phyloP scores from a whole-genome alignment of 2,113 vertebrate genomes.

The Raja brachyura region DNA sequence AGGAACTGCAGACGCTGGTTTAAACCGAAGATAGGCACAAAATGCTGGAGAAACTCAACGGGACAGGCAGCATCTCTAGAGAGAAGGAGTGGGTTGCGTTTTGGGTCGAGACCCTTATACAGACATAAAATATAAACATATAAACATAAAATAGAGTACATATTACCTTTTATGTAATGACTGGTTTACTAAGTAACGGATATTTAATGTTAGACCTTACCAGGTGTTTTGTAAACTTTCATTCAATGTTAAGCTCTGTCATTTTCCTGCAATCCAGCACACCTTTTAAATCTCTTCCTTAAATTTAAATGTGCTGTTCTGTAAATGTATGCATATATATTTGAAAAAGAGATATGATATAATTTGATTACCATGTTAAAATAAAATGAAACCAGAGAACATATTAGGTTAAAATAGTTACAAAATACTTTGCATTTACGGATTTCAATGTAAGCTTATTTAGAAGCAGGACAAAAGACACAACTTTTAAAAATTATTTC shows the following conservation, averaged over 20 bases:
- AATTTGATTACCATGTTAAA: not conserved
- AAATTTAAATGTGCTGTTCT: not conserved
- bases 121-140: too few species aligned
- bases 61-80: too few species aligned
- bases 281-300: not conserved
- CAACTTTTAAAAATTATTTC: conserved; percentile 1
- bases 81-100: too few species aligned
- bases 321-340: not conserved
- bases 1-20: too few species aligned
- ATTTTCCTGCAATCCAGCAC: not conserved
- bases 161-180: too few species aligned
- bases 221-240: not conserved
- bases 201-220: not conserved
- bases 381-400: not conserved
- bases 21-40: too few species aligned
- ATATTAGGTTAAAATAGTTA: not conserved
- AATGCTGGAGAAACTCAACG: too few species aligned
- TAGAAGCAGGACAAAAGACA: not conserved
- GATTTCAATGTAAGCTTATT: not conserved
- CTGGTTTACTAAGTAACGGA: not conserved
- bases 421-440: not conserved
- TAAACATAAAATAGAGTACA: too few species aligned
- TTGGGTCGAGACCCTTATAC: too few species aligned
- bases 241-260: not conserved
- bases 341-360: not conserved